These are phyloP conservation scores for Lacerta viridis DNA, from an alignment of 2,797 vertebrate species.

Conservation along the genomic window DNA sequence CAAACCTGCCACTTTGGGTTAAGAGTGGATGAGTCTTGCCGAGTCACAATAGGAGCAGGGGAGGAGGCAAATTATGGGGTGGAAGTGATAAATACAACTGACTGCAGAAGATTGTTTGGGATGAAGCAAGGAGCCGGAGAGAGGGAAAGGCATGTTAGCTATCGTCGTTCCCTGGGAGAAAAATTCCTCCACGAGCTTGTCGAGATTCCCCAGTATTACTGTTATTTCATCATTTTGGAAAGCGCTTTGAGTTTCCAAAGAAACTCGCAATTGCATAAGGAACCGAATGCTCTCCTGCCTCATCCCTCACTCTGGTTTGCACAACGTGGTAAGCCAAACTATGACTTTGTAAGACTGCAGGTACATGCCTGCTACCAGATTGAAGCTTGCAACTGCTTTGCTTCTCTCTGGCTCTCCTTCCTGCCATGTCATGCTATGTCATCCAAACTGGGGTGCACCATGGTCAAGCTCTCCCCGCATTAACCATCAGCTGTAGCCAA, in stretches of 20 bases:
- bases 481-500: no score
- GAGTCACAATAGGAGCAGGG: constrained; percentile 52
- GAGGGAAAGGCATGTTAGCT: constrained; percentile 42
- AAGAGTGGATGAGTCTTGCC: constrained; percentile 52
- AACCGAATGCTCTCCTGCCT: neutral
- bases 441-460: no score
- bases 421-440: no score
- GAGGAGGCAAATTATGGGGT: constrained; percentile 42
- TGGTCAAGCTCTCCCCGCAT: no score
- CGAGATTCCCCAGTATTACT: neutral
- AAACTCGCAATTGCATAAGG: neutral
- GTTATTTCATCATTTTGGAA: neutral
- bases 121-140: constrained; percentile 29
- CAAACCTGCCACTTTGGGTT: constrained; percentile 55
- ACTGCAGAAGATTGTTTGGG: constrained; percentile 65
- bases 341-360: neutral
- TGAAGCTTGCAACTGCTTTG: no score
- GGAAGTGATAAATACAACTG: constrained; percentile 70
- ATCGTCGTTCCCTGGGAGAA: neutral
- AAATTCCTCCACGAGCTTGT: neutral
- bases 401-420: no score
- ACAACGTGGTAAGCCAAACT: no score
- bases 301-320: neutral
- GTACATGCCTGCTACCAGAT: no score
- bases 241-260: neutral